Evolutionary conservation across 2,113 vertebrate genomes (phyloP).

Genomic region (Oceanites oceanicus): DNA sequence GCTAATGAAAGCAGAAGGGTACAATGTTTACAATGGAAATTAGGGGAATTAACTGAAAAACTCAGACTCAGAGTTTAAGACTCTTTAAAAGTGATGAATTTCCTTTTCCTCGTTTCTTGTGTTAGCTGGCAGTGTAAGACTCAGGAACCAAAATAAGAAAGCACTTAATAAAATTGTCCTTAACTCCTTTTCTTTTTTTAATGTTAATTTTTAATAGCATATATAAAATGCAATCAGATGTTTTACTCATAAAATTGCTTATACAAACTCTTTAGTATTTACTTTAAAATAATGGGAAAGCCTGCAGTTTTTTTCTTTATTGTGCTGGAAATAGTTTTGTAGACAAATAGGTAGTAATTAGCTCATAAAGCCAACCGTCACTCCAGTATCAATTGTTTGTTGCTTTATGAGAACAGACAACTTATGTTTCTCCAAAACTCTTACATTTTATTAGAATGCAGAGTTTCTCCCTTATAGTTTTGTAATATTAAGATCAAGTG

Average conservation of each 20-base stretch:
- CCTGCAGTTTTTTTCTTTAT: neutral
- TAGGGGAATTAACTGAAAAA: constrained; percentile 35
- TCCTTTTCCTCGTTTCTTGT: neutral
- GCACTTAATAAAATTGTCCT: neutral
- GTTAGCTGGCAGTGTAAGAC: neutral
- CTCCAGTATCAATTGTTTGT: neutral
- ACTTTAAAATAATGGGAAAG: neutral
- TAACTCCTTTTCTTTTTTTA: neutral
- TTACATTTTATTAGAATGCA: neutral
- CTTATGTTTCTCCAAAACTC: neutral
- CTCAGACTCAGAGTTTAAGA: neutral
- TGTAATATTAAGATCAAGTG: neutral
- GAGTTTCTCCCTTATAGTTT: neutral
- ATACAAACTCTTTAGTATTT: neutral
- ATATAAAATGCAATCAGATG: neutral
- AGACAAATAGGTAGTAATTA: neutral
- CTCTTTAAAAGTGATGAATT: neutral
- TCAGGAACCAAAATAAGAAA: neutral
- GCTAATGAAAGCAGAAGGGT: constrained; percentile 80
- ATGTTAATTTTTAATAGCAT: neutral
- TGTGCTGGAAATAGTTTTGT: neutral
- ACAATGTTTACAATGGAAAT: constrained; percentile 80
- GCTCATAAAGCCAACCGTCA: neutral
- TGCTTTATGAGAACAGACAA: neutral
- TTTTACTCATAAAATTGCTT: neutral